Evolutionary conservation across 1,140 invertebrate genomes (phyloP).

Genomic region (Episyrphus balteatus): DNA sequence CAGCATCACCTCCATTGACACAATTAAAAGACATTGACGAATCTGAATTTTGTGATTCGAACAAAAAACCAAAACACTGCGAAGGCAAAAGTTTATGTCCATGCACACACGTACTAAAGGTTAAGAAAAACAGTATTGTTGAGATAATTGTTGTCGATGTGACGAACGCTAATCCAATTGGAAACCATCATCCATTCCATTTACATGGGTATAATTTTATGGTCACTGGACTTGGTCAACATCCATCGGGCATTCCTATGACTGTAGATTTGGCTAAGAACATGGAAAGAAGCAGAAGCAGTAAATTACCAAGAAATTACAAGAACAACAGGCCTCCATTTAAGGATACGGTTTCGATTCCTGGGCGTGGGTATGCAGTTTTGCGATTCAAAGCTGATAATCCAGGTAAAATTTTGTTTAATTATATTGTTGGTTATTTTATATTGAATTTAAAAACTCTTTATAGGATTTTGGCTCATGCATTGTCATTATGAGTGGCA

Average conservation of each 20-base stretch:
- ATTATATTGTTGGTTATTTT: too few species aligned
- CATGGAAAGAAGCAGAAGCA: conserved; percentile 16
- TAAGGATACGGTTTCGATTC: conserved; percentile 39
- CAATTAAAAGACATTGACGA: conserved; percentile 39
- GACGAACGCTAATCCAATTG: conserved; percentile 16
- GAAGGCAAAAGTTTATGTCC: conserved; percentile 9
- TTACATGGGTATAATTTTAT: conserved; percentile 32
- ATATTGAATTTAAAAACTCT: conserved; percentile 4
- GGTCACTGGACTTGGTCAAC: conserved; percentile 22
- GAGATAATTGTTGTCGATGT: conserved; percentile 32
- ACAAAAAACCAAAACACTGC: conserved; percentile 7
- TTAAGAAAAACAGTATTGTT: conserved; percentile 12
- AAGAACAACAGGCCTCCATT: conserved; percentile 15
- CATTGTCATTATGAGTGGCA: conserved; percentile 25
- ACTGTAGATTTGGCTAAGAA: conserved; percentile 15
- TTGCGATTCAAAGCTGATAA: conserved; percentile 37
- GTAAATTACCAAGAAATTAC: conserved; percentile 7
- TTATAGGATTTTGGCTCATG: conserved; percentile 15
- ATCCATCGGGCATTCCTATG: conserved; percentile 15
- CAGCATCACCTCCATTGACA: conserved; percentile 46
- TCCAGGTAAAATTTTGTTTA: conserved; percentile 14
- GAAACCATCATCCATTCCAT: conserved; percentile 34
- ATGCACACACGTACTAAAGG: conserved; percentile 9
- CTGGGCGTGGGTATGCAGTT: conserved; percentile 37
- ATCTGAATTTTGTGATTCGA: conserved; percentile 17